A percentile compares a stretch with the other conserved stretches of the same genome.
Evolutionary conservation across 2,797 vertebrate genomes (phyloP).

Genomic region (Nannoperca obscura): DNA sequence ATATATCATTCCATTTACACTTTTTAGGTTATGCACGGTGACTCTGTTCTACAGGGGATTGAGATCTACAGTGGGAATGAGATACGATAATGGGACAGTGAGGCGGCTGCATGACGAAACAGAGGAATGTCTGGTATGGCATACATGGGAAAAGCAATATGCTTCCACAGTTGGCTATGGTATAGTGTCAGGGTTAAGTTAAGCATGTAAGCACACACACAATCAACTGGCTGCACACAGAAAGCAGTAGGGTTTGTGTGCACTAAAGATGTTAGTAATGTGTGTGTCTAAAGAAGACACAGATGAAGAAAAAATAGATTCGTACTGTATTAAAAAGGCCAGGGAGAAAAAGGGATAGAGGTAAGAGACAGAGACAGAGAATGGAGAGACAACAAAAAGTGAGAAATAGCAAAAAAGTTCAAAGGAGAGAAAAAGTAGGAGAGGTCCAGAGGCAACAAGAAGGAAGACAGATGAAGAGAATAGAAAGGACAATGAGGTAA

Average conservation of each 20-base stretch:
- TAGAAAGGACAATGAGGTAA: slow-evolving; percentile 24
- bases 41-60: slow-evolving; percentile 28
- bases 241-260: slow-evolving; percentile 18
- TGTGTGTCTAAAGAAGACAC: slow-evolving; percentile 32
- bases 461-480: slow-evolving; percentile 64
- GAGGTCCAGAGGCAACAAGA: slow-evolving; percentile 53
- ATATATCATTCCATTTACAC: slow-evolving; percentile 14
- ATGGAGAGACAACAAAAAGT: slow-evolving; percentile 11
- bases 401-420: slow-evolving; percentile 18
- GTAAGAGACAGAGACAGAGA: slow-evolving; percentile 8
- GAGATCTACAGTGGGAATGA: slow-evolving; percentile 26
- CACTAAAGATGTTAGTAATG: slow-evolving; percentile 32
- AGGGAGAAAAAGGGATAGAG: slow-evolving; percentile 20
- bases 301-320: slow-evolving; percentile 31
- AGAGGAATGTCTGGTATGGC: slow-evolving; percentile 45
- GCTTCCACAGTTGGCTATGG: slow-evolving; percentile 25
- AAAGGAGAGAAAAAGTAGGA: slow-evolving; percentile 27
- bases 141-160: slow-evolving; percentile 56
- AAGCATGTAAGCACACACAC: slow-evolving; percentile 26
- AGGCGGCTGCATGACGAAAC: slow-evolving; percentile 20
- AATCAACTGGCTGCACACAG: slow-evolving; percentile 26
- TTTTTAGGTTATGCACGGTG: slow-evolving; percentile 32
- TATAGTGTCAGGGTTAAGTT: slow-evolving; percentile 33
- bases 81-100: slow-evolving; percentile 36
- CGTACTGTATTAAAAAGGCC: slow-evolving; percentile 27